Base-by-base conservation (phyloP, 2,797 vertebrate species). In the Moxostoma hubbsi region DNA sequence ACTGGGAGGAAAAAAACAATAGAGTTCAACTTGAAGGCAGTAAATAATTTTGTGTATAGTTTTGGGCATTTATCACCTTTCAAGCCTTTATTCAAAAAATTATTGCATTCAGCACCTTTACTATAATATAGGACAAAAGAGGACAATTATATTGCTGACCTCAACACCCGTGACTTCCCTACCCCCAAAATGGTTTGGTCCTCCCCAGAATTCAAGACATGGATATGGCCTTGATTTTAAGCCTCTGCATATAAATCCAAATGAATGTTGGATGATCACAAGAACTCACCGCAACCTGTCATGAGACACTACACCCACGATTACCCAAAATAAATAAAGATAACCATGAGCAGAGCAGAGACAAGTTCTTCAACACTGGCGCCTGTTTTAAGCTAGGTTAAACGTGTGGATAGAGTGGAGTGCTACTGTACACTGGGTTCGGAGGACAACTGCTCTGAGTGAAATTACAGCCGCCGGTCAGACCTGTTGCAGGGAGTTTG, bases 401-500 rank as follows among this genome's bases (percentile, higher is more conserved):
- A 77, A 61, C 12, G 73, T 73, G 67, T 62, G 73, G 73, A 78
- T 84, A 73, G 63, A 73, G 77, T 65, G 36, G 63, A 81, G 77
- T 53, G 53, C 66, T 57, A 73, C 81, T 82, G 67, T 73, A 74
- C 80, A 80, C 68, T 43, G 66, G 77, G 73, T 73, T 78, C 76
- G 62, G 49, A 76, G 73, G 72, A 82, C 59, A 85, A 75, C 69
- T 36, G 65, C 62, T 81, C 16, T 89, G 88, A 87, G 77, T 86
- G 88, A 86, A 85, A 87, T 87, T 86, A 82, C 85, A 88, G 86
- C 82, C 83, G 77, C 61, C 45, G 57, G 68, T 75, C 62, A 50
- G 79, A 87, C 88, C 84, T 87, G 85, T 88, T 86, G 88, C 81
- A 8, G 69, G 78, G 81, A 72, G 80, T 85, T 80, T 83, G 83